Percentiles rank a stretch among this genome's conserved stretches.
Conservation (phyloP, 2,888 invertebrate genomes). For the Camponotus fellah region DNA sequence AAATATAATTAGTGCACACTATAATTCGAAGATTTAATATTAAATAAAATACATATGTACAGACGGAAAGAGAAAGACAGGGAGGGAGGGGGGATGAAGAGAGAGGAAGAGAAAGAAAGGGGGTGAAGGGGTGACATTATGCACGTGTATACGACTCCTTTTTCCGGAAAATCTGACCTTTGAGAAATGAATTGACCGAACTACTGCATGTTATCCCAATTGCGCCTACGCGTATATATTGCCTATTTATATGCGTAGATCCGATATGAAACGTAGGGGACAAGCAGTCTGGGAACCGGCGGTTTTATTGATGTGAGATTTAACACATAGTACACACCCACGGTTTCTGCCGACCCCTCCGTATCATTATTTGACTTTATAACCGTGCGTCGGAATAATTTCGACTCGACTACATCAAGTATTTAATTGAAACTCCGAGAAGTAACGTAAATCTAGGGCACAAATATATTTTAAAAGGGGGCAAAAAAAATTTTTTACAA, state of each 20-base stretch:
- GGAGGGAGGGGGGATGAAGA: too few species aligned
- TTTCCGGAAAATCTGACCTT: not conserved
- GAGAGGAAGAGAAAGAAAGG: not conserved
- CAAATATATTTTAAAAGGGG: not conserved
- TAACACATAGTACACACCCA: constrained; percentile 50
- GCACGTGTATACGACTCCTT: not conserved
- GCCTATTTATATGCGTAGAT: not conserved
- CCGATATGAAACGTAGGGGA: constrained; percentile 25
- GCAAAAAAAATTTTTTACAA: not conserved
- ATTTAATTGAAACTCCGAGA: constrained; percentile 31
- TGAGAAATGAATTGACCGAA: constrained; percentile 1
- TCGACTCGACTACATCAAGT: constrained; percentile 4
- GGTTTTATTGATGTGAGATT: constrained; percentile 56
- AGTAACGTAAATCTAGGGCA: not conserved
- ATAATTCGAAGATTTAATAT: not conserved
- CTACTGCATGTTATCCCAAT: constrained; percentile 14
- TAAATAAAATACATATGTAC: not conserved
- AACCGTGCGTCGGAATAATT: constrained; percentile 29
- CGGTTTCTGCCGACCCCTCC: constrained; percentile 40
- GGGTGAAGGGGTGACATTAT: not conserved
- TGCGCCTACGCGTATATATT: not conserved
- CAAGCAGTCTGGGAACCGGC: constrained; percentile 36
- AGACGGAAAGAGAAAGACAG: not conserved
- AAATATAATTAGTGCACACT: not conserved
- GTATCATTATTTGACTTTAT: constrained; percentile 20